Percentiles rank a stretch among this genome's conserved stretches.
phyloP scores from a whole-genome alignment of 2,113 vertebrate species.

The Pontoporia blainvillei region DNA sequence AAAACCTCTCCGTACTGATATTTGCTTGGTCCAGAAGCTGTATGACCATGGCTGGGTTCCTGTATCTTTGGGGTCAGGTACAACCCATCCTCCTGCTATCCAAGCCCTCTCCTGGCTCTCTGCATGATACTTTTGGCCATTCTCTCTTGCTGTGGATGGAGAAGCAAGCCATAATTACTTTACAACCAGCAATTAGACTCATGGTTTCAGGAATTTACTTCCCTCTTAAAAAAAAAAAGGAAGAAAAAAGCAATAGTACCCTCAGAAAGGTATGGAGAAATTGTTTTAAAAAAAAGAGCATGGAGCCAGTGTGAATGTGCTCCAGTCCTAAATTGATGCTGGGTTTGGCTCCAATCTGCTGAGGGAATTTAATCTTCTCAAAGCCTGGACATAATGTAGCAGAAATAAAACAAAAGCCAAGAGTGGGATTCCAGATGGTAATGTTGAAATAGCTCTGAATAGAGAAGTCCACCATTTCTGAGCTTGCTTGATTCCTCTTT shows the following conservation, averaged over 20 bases:
- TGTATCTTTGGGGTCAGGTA: slow-evolving; percentile 56
- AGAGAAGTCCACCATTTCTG: background rate
- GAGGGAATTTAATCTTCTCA: background rate
- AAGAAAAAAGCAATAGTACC: background rate
- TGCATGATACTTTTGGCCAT: slow-evolving; percentile 22
- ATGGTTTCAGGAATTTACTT: slow-evolving; percentile 56
- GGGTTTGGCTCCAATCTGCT: background rate
- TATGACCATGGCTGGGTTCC: slow-evolving; percentile 14
- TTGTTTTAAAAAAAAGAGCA: background rate
- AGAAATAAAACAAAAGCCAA: slow-evolving; percentile 29
- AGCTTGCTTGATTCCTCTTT: background rate
- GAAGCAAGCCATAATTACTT: slow-evolving; percentile 50
- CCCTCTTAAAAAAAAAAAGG: background rate
- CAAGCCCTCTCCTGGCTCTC: slow-evolving; percentile 5
- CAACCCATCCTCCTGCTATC: slow-evolving; percentile 23
- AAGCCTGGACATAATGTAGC: background rate
- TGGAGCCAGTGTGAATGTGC: background rate
- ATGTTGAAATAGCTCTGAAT: background rate
- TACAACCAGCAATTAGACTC: slow-evolving; percentile 59
- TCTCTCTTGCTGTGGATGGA: background rate
- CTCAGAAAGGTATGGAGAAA: background rate
- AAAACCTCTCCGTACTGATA: background rate
- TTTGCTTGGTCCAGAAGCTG: slow-evolving; percentile 14
- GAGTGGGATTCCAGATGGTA: slow-evolving; percentile 13
- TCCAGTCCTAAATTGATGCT: background rate